Percentiles rank a stretch among this genome's conserved stretches.
These are phyloP conservation scores for Laothoe populi DNA, from an alignment of 2,888 invertebrate species.

Conservation along the genomic window DNA sequence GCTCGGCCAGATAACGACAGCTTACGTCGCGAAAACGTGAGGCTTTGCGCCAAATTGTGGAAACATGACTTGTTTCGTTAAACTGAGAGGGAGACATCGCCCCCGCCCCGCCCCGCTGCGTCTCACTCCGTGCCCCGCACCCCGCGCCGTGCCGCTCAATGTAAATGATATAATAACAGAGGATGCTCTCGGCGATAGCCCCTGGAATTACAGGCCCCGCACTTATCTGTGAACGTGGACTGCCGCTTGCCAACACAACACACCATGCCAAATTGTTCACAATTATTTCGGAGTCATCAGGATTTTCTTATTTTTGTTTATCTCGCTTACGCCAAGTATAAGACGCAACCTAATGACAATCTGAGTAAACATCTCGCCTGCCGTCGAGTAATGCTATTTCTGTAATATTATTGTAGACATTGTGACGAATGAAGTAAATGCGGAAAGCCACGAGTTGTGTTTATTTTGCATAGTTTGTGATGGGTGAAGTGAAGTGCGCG, in stretches of 20 bases:
- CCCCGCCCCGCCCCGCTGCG: not conserved
- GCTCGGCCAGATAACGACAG: constrained; percentile 62
- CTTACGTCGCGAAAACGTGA: constrained; percentile 68
- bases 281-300: constrained; percentile 18
- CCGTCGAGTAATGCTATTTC: no score
- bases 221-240: constrained; percentile 20
- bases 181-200: constrained; percentile 40
- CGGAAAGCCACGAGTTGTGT: not conserved
- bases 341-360: not conserved
- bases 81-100: constrained; percentile 39
- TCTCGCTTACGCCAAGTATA: not conserved
- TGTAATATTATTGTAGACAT: not conserved
- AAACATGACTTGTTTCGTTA: constrained; percentile 68
- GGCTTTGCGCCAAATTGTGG: constrained; percentile 64
- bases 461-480: not conserved
- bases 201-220: constrained; percentile 32
- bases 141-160: constrained; percentile 39
- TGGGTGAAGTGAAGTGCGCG: not conserved
- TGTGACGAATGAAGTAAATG: not conserved
- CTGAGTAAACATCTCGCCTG: not conserved
- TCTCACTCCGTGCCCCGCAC: not conserved
- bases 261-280: constrained; percentile 6
- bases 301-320: constrained; percentile 18
- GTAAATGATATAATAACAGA: constrained; percentile 57
- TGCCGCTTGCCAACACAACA: not conserved